Conservation (phyloP, 1,140 invertebrate species). For the Apis laboriosa region DNA sequence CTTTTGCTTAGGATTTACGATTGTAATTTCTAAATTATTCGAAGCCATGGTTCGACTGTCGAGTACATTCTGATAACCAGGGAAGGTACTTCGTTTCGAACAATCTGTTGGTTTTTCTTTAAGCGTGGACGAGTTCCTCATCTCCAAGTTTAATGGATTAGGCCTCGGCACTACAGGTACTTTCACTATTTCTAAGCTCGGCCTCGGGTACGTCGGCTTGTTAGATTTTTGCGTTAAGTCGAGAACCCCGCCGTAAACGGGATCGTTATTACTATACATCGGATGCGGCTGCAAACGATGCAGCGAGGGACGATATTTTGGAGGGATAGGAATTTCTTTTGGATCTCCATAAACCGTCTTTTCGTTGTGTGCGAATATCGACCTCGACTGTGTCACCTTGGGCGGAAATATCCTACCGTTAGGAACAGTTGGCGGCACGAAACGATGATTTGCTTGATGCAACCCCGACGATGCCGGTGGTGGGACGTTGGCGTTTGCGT, state of each 20-base stretch:
- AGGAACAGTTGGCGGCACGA: conserved; percentile 64
- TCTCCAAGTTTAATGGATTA: conserved; percentile 74
- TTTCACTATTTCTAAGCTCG: conserved; percentile 78
- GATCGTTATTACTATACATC: conserved; percentile 38
- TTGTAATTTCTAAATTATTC: conserved; percentile 78
- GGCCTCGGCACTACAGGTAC: conserved; percentile 78
- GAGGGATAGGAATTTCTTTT: conserved; percentile 83
- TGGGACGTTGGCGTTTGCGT: conserved; percentile 73
- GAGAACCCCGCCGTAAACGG: conserved; percentile 64
- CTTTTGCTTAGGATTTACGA: conserved; percentile 75
- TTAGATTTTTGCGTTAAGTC: conserved; percentile 73
- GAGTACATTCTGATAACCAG: conserved; percentile 71
- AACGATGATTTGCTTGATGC: conserved; percentile 62
- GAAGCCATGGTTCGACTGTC: conserved; percentile 77
- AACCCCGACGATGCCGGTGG: conserved; percentile 46
- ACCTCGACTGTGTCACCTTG: conserved; percentile 84
- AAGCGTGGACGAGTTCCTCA: conserved; percentile 56
- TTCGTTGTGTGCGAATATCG: conserved; percentile 84
- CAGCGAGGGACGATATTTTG: conserved; percentile 70
- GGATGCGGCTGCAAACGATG: conserved; percentile 49
- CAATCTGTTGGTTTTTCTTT: conserved; percentile 52
- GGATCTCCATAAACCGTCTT: conserved; percentile 87
- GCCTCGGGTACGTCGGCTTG: conserved; percentile 65
- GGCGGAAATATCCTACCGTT: conserved; percentile 79
- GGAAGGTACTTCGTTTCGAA: conserved; percentile 46